Evolutionary conservation across 2,888 invertebrate species (phyloP).

Genomic region (Himalopsyche kuldschensis): DNA sequence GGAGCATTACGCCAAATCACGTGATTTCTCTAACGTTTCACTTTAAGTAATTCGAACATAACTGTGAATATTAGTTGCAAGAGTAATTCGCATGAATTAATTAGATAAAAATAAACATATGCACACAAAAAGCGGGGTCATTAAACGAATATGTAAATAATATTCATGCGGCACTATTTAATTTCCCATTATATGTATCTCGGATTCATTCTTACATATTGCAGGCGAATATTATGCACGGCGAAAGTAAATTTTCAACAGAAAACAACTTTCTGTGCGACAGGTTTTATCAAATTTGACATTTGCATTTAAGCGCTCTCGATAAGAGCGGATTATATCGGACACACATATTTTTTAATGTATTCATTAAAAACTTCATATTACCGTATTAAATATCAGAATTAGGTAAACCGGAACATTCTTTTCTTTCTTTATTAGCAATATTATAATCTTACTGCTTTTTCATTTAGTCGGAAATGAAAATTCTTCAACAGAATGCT

Average conservation of each 20-base stretch:
- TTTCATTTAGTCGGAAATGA: too few species aligned
- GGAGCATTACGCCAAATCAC: too few species aligned
- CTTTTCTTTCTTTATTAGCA: too few species aligned
- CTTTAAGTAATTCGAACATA: not conserved
- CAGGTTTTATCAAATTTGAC: not conserved
- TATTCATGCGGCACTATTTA: not conserved
- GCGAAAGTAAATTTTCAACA: not conserved
- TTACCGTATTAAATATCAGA: too few species aligned
- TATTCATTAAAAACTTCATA: too few species aligned
- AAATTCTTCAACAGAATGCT: too few species aligned
- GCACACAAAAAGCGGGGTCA: not conserved
- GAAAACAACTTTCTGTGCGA: not conserved
- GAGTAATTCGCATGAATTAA: not conserved
- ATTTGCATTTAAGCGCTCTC: not conserved
- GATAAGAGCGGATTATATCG: not conserved
- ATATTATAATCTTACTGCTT: too few species aligned
- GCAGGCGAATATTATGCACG: not conserved
- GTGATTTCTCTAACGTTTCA: not conserved
- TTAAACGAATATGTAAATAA: not conserved
- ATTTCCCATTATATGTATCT: not conserved
- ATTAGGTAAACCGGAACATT: too few species aligned
- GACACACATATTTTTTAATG: not conserved
- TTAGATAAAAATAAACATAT: not conserved
- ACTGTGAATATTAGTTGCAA: not conserved
- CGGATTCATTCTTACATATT: not conserved